These are phyloP conservation scores for Drosophila sulfurigaster DNA, from an alignment of 1,140 invertebrate species.

Conservation along the genomic window DNA sequence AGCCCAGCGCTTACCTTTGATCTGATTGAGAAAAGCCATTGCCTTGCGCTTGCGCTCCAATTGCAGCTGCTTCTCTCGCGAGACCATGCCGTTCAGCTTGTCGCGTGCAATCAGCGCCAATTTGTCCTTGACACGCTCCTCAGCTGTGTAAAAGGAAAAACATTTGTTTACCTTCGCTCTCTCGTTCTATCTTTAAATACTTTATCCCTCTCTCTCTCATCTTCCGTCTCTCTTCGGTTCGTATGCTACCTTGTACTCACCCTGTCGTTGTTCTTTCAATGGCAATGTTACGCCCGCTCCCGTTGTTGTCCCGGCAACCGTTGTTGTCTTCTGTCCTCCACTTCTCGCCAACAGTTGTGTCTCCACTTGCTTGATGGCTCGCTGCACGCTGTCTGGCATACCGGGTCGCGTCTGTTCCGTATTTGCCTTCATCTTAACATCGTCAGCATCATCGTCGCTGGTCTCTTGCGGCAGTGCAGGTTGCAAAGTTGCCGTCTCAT, in stretches of 20 bases:
- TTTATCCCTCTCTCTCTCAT: constrained; percentile 2
- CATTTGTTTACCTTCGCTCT: neutral
- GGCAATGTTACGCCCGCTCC: constrained; percentile 17
- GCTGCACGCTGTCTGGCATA: constrained; percentile 79
- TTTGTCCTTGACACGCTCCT: constrained; percentile 89
- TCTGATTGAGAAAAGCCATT: constrained; percentile 88
- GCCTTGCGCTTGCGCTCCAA: constrained; percentile 90
- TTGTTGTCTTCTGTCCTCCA: constrained; percentile 37
- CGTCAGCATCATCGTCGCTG: constrained; percentile 87
- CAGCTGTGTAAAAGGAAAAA: constrained; percentile 73
- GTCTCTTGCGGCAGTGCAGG: constrained; percentile 91
- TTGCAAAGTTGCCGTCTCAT: constrained; percentile 89
- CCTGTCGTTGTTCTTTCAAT: constrained; percentile 73
- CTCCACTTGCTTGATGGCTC: constrained; percentile 80
- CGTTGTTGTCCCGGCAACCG: constrained; percentile 6
- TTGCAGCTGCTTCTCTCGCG: constrained; percentile 89
- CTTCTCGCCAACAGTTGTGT: constrained; percentile 72
- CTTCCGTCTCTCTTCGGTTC: neutral
- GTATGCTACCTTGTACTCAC: constrained; percentile 33
- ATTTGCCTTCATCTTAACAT: constrained; percentile 85
- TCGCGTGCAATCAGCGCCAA: constrained; percentile 87
- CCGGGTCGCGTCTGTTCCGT: constrained; percentile 51
- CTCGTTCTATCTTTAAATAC: neutral
- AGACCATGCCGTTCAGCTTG: constrained; percentile 86
- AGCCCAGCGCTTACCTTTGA: constrained; percentile 82